Conservation (phyloP, 2,113 vertebrate species). For the Catharus bicknelli region DNA sequence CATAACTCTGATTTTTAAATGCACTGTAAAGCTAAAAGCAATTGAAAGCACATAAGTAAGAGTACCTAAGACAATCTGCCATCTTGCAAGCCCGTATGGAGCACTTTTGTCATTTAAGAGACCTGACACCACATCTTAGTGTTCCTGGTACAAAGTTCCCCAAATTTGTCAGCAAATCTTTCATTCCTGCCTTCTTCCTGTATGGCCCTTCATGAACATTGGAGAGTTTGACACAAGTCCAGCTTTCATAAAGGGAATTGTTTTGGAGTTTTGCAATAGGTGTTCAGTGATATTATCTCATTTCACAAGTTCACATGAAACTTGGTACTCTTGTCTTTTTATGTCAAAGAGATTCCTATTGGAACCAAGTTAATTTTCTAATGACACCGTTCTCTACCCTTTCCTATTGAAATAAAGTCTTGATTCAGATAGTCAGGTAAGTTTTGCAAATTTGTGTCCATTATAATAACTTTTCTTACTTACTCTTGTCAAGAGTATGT, state of each 20-base stretch:
- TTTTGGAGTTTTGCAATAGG: not conserved
- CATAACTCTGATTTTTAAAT: not conserved
- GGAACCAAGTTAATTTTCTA: not conserved
- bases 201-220: not conserved
- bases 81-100: not conserved
- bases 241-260: not conserved
- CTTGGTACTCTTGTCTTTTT: not conserved
- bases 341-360: not conserved
- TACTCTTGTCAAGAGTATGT: not conserved
- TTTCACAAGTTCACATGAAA: not conserved
- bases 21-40: not conserved
- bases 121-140: not conserved
- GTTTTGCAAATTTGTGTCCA: not conserved
- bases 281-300: not conserved
- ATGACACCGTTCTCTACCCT: not conserved
- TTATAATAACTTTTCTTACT: not conserved
- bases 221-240: not conserved
- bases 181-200: not conserved
- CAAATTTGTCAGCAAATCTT: not conserved
- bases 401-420: not conserved
- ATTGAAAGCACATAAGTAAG: not conserved
- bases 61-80: not conserved
- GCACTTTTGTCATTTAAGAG: not conserved
- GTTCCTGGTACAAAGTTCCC: slow-evolving; percentile 3
- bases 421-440: not conserved